Evolutionary conservation across 2,797 vertebrate genomes (phyloP).

Genomic region (Podargus strigoides): DNA sequence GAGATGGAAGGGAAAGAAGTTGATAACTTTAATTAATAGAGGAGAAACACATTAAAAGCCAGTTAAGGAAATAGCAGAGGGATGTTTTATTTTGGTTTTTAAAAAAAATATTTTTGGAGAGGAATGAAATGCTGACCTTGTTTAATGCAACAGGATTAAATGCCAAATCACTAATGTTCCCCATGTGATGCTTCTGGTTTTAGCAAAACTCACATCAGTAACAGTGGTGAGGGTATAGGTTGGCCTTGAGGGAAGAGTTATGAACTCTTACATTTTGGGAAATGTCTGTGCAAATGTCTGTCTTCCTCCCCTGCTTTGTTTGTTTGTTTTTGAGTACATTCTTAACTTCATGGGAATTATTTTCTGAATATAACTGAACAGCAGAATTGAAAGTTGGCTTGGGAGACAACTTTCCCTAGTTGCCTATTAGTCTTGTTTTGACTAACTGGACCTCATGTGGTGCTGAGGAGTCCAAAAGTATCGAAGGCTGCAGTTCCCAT

Average conservation of each 20-base stretch:
- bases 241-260: neutral
- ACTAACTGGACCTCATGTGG: neutral
- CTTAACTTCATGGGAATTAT: conserved; percentile 17
- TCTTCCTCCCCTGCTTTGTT: neutral
- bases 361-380: neutral
- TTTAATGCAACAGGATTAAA: neutral
- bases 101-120: neutral
- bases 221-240: neutral
- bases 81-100: neutral
- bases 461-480: neutral
- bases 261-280: neutral
- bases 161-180: neutral
- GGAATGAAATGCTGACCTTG: neutral
- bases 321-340: conserved; percentile 35
- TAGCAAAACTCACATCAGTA: neutral
- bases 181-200: conserved; percentile 15
- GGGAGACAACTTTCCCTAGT: neutral
- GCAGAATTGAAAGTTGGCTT: neutral
- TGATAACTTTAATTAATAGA: neutral
- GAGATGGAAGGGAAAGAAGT: neutral
- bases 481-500: neutral
- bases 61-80: neutral
- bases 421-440: neutral
- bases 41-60: neutral
- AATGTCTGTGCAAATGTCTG: neutral